phyloP scores from a whole-genome alignment of 2,113 vertebrate genomes.

The Poicephalus meyeri region DNA sequence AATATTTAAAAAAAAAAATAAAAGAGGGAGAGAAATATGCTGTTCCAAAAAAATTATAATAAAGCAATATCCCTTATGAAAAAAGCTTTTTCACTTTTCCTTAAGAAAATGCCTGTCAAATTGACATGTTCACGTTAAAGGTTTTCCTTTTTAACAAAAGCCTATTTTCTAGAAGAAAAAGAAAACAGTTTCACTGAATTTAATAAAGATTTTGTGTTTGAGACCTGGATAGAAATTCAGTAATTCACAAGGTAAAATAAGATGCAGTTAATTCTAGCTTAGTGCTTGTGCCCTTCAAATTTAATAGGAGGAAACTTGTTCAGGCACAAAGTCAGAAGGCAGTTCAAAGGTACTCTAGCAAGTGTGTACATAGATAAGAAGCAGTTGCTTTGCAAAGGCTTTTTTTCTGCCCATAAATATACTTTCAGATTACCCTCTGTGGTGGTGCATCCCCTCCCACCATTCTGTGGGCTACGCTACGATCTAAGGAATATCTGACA shows the following conservation, averaged over 20 bases:
- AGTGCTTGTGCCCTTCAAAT: background rate
- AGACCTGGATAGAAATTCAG: background rate
- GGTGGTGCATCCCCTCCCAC: background rate
- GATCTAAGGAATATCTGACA: background rate
- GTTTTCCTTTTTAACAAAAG: background rate
- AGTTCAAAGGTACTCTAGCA: background rate
- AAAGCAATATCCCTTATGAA: background rate
- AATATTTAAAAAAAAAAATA: background rate
- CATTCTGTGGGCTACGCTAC: background rate
- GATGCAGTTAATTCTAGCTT: background rate
- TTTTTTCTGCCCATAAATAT: background rate
- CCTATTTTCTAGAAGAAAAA: background rate
- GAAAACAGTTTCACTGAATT: background rate
- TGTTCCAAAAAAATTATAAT: background rate
- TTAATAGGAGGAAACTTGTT: background rate
- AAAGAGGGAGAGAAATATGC: background rate
- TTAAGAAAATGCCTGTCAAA: background rate
- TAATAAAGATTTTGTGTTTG: background rate
- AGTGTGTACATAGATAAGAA: background rate
- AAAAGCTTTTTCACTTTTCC: background rate
- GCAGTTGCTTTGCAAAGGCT: background rate
- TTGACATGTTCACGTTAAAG: background rate
- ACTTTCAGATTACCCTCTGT: background rate
- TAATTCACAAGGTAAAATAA: conserved; percentile 23
- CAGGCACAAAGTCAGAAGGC: background rate